Percentiles rank a stretch among this genome's conserved stretches.
These are phyloP conservation scores for Columba livia DNA, from an alignment of 2,113 vertebrate species.

Conservation along the genomic window DNA sequence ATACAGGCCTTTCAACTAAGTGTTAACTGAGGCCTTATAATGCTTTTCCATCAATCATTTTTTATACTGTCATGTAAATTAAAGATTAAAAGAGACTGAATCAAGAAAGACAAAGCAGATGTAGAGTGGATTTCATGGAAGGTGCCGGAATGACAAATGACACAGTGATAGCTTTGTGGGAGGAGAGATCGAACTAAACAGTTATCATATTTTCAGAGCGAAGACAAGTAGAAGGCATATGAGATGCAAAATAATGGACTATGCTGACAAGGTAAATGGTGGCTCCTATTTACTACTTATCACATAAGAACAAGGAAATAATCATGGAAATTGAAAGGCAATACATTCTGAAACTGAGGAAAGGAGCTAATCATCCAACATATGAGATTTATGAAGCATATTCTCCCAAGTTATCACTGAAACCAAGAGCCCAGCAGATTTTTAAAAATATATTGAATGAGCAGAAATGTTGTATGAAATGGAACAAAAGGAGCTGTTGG, in stretches of 20 bases:
- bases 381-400: neutral
- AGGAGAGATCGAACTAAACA: neutral
- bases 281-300: constrained; percentile 13
- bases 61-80: neutral
- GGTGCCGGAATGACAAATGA: neutral
- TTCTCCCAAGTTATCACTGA: neutral
- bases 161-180: neutral
- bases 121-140: neutral
- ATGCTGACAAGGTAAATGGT: constrained; percentile 22
- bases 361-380: neutral
- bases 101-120: neutral
- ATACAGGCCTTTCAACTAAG: neutral
- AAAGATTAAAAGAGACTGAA: neutral
- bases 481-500: neutral
- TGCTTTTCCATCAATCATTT: neutral
- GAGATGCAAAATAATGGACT: constrained; percentile 4
- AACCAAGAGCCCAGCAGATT: neutral
- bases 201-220: neutral
- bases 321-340: constrained; percentile 5
- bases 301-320: constrained; percentile 25
- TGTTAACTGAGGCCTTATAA: neutral
- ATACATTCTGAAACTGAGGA: neutral
- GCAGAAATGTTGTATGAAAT: neutral
- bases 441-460: neutral
- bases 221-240: neutral